Evolutionary conservation across 2,888 invertebrate genomes (phyloP), one percentile per base, ranked within the genome.

Genomic region (Scaeva pyrastri): DNA sequence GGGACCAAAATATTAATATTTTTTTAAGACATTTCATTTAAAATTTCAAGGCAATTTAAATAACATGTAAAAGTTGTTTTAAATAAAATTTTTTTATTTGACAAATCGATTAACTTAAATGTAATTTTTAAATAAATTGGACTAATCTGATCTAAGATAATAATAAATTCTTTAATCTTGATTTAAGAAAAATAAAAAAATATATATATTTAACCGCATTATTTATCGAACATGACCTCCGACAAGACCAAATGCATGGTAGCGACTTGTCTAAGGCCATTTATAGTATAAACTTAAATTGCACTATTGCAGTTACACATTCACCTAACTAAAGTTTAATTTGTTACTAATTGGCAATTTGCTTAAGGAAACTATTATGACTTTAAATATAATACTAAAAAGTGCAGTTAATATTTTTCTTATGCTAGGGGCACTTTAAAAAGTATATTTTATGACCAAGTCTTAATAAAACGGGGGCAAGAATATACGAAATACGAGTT

Each of bases 261-360:
- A 23, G 1, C 2, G 23, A 41, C 41, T 41, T 60, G 10, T 41
- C 14, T 41, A 2, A 39, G 21, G 41, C 60, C 41, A n/a, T n/a
- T n/a, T n/a, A n/a, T n/a, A n/a, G n/a, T n/a, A 14, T 23, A 60
- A 41, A 41, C 41, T 41, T 3, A n/a, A 60, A 41, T 10, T 19
- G 14, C 14, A 6, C 60, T 39, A 21, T 41, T 23, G 10, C 31
- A 45, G 16, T 2, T 31, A 1, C 31, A 45, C 64, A 64, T 64
- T 64, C 64, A 45, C 64, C 26, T 1, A 8, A 60, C 26, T 1
- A 8, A 60, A 60, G 45, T 19, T 64, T 45, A 64, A 64, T 45
- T 64, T 31, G 64, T 16, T 45, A 45, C 45, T 64, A 64, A 64
- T 64, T 64, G 64, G 45, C 45, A 64, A 64, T 45, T 64, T 64